Evolutionary conservation across 2,888 invertebrate genomes (phyloP), one percentile per base, ranked within the genome.

Genomic region (Alitta virens): DNA sequence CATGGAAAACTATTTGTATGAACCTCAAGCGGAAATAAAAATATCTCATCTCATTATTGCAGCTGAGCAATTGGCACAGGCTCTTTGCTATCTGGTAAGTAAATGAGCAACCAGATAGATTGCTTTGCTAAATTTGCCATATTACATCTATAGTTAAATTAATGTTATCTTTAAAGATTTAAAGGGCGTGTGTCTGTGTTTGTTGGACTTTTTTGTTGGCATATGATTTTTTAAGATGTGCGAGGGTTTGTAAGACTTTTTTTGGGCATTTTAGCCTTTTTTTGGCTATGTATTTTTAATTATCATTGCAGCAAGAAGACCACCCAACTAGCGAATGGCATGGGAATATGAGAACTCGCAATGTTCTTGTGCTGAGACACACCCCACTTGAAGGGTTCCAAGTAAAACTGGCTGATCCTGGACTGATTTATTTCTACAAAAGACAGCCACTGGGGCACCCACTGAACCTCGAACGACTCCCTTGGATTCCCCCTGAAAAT

Each of bases 401-500:
- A 62, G 90, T 93, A 27, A 92, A 92, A 84, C 85, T 94, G 54
- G 86, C 89, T 43, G 94, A 94, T 79, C 91, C 93, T 5, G 91
- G 93, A 66, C 85, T 93, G 62, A 18, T 56, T 33, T 53, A 53
- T 38, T 60, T 25, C n/a, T 59, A 51, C 53, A 61, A 63, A 26
- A 38, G 40, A 16, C 61, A 68, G 27, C 52, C 57, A 3, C 27
- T 61, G 24, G 14, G 60, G 7, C 63, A 67, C 46, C 56, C 49
- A 5, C 25, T 53, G 18, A 68, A 63, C 57, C n/a, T 50, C 3
- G 63, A 67, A 40, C 59, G 68, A 33, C 86, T 92, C 1, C 92
- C 92, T 70, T 96, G 94, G 94, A 88, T 94, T 76, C 93, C 95
- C 0, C 88, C 90, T 12, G 93, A 94, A 78, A 90, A 89, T 76